Conservation (phyloP, 2,888 invertebrate species). For the Drosophila demipolita region DNA sequence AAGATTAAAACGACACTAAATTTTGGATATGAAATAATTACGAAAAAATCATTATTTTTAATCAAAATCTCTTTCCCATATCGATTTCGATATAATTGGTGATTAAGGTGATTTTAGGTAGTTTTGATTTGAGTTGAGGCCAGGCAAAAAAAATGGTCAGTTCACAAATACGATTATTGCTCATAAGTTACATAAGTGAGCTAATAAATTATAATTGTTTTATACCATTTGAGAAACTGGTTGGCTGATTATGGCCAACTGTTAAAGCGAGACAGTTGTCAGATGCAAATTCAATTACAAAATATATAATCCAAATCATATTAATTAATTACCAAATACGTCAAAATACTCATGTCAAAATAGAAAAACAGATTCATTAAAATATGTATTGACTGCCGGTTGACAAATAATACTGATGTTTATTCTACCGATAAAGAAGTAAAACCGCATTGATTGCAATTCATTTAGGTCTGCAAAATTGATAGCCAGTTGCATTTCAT, state of each 20-base stretch:
- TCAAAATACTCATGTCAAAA: not conserved
- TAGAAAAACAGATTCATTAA: not conserved
- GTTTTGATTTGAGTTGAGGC: not conserved
- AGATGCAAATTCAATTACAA: conserved; percentile 32
- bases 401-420: conserved; percentile 19
- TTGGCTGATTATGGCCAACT: not conserved
- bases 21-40: not conserved
- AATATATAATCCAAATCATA: conserved; percentile 22
- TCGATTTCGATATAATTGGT: not conserved
- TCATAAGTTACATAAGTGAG: not conserved
- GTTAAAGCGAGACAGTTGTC: not conserved
- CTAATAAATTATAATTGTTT: conserved; percentile 12
- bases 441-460: conserved; percentile 4
- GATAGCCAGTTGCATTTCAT: conserved; percentile 4
- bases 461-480: not conserved
- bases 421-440: not conserved
- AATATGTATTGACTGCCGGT: not conserved
- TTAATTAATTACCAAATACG: conserved; percentile 1
- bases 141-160: not conserved
- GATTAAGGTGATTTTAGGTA: not conserved
- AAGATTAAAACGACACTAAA: not conserved
- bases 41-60: not conserved
- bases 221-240: conserved; percentile 20
- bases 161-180: too few species aligned
- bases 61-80: not conserved